Evolutionary conservation across 2,113 vertebrate genomes (phyloP).

Genomic region (Poeciliopsis turrubarensis): DNA sequence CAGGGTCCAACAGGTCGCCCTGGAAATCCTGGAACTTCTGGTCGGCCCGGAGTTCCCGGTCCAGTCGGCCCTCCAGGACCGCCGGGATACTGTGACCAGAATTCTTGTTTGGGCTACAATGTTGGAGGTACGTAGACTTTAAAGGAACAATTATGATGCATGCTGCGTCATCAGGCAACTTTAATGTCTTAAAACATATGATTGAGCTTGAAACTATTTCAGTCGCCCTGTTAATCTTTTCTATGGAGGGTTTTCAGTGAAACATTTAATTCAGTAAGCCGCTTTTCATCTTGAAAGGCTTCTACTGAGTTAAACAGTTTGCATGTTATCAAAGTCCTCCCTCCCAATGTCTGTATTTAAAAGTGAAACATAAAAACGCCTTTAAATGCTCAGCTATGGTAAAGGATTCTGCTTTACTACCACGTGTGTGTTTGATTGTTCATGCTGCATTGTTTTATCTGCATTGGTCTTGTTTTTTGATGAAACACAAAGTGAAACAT

Average conservation of each 20-base stretch:
- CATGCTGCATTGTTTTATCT: neutral
- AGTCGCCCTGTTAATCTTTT: neutral
- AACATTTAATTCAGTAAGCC: conserved; percentile 15
- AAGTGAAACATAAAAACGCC: neutral
- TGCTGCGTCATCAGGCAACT: neutral
- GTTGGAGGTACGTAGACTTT: conserved; percentile 85
- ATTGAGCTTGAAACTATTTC: conserved; percentile 16
- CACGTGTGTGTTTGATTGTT: neutral
- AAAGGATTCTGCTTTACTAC: conserved; percentile 8
- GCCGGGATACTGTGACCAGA: conserved; percentile 93
- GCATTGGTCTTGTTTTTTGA: neutral
- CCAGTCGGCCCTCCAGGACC: conserved; percentile 87
- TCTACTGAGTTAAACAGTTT: conserved; percentile 25
- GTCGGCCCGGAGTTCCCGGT: conserved; percentile 86
- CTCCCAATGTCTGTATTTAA: conserved; percentile 3
- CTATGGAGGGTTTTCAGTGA: conserved; percentile 2
- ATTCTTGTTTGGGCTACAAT: conserved; percentile 91
- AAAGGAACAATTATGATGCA: neutral
- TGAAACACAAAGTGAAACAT: neutral
- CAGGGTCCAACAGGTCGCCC: conserved; percentile 87
- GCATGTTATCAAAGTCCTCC: neutral
- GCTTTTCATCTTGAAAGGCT: conserved; percentile 25
- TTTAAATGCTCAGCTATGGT: conserved; percentile 29
- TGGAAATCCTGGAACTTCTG: conserved; percentile 86
- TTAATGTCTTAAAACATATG: neutral